Evolutionary conservation across 2,797 vertebrate genomes (phyloP), one percentile per base, ranked within the genome.

Genomic region (Paratrypauchen microcephalus): DNA sequence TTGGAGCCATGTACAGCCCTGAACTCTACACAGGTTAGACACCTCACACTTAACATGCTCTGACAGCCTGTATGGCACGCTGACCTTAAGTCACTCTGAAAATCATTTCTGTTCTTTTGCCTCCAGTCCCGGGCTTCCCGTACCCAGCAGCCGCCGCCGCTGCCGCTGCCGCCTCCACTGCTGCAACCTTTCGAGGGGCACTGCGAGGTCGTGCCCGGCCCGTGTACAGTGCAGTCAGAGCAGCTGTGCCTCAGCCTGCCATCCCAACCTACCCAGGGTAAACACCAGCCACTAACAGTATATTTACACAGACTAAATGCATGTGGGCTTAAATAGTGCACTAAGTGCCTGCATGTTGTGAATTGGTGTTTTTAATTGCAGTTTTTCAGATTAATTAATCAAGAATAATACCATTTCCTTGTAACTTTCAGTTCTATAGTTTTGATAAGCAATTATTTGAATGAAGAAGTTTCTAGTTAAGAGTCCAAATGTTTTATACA

Each of bases 201-300:
- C 95, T 99, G 85, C 93, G 97, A 81, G 97, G 97, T 81, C 95
- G 97, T 55, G 97, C 97, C 65, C 94, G 97, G 83, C 96, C 97
- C 2, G 96, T 99, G 64, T 99, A 98, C 62, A 96, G 97, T 55
- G 94, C 97, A 19, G 96, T 99, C 65, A 94, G 97, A 76, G 96
- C 97, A 0, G 92, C 93, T 21, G 95, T 98, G 77, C 97, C 97
- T 70, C 97, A 97, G 73, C 90, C 96, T 3, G 94, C 97, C 90
- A 97, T 99, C 91, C 96, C 94, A 56, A 93, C 97, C 66, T 98
- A 99, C 80, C 97, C 97, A 56, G 97, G 97, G 97, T 99, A 97
- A 95, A 95, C 69, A 45, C 28, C 18, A 15, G 64, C 19, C 63
- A 56, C 41, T 62, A 30, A 52, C 28, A n/a, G 7, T 32, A 18